Evolutionary conservation across 1,140 invertebrate species (phyloP).

Genomic region (Bathynomus jamesi): DNA sequence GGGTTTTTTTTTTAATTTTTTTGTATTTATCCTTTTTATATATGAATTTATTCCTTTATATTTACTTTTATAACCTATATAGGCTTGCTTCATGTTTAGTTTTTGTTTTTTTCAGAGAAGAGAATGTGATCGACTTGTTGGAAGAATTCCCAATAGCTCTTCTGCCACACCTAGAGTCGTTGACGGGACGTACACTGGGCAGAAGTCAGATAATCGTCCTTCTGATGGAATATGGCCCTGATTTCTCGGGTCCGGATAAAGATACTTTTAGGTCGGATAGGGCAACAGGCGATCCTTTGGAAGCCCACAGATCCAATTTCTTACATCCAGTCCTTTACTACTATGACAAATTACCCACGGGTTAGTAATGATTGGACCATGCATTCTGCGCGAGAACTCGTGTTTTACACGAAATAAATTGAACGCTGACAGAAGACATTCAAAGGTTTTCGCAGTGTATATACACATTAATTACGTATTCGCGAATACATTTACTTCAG

Average conservation of each 20-base stretch:
- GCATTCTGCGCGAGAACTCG: too few relatives aligned
- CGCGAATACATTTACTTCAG: not conserved
- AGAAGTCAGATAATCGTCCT: slow-evolving; percentile 40
- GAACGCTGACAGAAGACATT: too few relatives aligned
- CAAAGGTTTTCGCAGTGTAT: not conserved
- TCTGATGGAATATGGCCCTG: slow-evolving; percentile 46
- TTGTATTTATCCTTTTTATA: too few relatives aligned
- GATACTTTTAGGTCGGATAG: slow-evolving; percentile 46
- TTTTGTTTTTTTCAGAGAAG: too few relatives aligned
- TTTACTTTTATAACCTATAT: too few relatives aligned
- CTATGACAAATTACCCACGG: slow-evolving; percentile 43
- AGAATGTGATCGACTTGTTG: slow-evolving; percentile 40
- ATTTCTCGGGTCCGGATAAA: slow-evolving; percentile 48
- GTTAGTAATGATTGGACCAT: slow-evolving; percentile 38
- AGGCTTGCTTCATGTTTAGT: too few relatives aligned
- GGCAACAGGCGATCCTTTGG: slow-evolving; percentile 44
- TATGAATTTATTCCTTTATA: too few relatives aligned
- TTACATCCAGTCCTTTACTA: slow-evolving; percentile 48
- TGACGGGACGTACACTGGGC: slow-evolving; percentile 40
- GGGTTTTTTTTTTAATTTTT: too few relatives aligned
- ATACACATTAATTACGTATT: not conserved
- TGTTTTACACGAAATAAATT: too few relatives aligned
- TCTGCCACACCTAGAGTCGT: slow-evolving; percentile 40
- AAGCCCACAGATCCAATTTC: slow-evolving; percentile 48
- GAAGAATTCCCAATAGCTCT: slow-evolving; percentile 46